Percentiles rank a stretch among this genome's conserved stretches.
Evolutionary conservation across 2,113 vertebrate species (phyloP).

Genomic region (Sapayoa aenigma): DNA sequence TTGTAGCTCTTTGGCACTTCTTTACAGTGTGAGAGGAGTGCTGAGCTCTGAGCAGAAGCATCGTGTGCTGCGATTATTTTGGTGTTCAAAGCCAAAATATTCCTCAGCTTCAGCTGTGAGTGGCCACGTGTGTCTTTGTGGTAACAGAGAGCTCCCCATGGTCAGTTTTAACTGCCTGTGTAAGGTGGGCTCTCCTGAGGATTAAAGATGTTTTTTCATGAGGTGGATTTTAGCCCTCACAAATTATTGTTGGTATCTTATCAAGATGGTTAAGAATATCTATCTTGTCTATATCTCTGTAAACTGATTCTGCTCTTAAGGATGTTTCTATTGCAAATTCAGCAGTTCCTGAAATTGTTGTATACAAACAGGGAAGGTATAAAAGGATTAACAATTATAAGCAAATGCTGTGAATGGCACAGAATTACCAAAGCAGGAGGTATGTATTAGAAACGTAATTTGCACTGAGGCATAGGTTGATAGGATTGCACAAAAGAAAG

Average conservation of each 20-base stretch:
- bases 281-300: not conserved
- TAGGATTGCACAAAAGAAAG: slow-evolving; percentile 11
- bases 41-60: rapidly evolving
- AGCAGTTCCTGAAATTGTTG: not conserved
- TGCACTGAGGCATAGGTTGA: not conserved
- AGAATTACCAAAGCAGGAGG: not conserved
- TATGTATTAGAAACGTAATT: not conserved
- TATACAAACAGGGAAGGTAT: not conserved
- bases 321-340: not conserved
- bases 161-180: not conserved
- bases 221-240: not conserved
- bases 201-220: not conserved
- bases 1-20: not conserved
- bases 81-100: not conserved
- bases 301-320: not conserved
- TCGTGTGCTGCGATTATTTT: rapidly evolving
- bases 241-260: not conserved
- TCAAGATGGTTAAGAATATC: too few species aligned
- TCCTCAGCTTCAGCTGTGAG: rapidly evolving
- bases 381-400: not conserved
- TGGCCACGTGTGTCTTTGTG: rapidly evolving
- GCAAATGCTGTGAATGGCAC: not conserved
- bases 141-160: rapidly evolving
- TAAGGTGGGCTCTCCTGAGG: not conserved
- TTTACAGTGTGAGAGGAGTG: not conserved